Evolutionary conservation across 2,888 invertebrate genomes (phyloP), one percentile per base, ranked within the genome.

Genomic region (Brenthis hecate): DNA sequence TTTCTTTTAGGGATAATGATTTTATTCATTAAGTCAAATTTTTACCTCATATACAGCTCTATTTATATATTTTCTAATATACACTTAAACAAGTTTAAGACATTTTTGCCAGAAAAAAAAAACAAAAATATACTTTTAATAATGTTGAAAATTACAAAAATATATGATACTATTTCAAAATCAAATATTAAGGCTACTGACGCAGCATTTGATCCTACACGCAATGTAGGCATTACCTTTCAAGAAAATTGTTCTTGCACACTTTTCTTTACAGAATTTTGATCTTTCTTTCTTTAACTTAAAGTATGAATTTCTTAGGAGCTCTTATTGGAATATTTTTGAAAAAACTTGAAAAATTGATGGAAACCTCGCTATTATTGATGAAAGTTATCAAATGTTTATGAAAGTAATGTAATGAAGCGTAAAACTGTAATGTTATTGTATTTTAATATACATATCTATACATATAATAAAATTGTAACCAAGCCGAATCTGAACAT

Each of bases 201-300:
- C 62, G 61, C 48, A 66, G 50, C 32, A 51, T 66, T 69, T 69
- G 66, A 36, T 57, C 53, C 48, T 53, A 16, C 69, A 69, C 69
- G 69, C 62, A 69, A 69, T 62, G 56, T 36, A 53, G 19, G 61
- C 66, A 69, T 69, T 69, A 69, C 61, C 28, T 43, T 48, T 54
- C 13, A 23, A 53, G 19, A 16, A 65, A 28, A 47, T 47, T 32
- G 54, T 66, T 54, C 53, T 23, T n/a, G n/a, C 0, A 0, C 2
- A n/a, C 6, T 54, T 28, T 28, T 6, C 2, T 28, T 50, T 13
- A 32, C 2, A 28, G 60, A 50, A 50, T n/a, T 32, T 60, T 50
- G n/a, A 13, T 13, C 60, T 50, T 50, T 60, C 4, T 23, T 13
- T 3, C 5, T 2, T 32, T 28, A 13, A 0, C 2, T 28, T 16